Percentiles rank a stretch among this genome's conserved stretches.
Conservation (phyloP, 2,113 vertebrate species). For the Burhinus bistriatus region DNA sequence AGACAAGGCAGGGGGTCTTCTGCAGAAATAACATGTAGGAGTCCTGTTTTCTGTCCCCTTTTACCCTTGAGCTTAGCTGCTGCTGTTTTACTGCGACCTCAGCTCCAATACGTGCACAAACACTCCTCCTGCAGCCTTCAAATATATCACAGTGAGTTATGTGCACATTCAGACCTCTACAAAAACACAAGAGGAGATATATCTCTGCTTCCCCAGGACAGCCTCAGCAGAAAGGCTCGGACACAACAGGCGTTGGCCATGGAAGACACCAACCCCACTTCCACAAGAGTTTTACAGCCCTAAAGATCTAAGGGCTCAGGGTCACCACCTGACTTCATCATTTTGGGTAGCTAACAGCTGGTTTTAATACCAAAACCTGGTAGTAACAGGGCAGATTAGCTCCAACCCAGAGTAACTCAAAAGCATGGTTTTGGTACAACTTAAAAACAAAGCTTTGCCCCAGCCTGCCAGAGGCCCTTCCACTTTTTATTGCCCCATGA, state of each 20-base stretch:
- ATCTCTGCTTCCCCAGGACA: not conserved
- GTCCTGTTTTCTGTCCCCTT: not conserved
- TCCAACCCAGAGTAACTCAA: not conserved
- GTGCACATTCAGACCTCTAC: not conserved
- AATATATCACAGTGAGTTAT: not conserved
- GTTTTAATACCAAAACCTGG: not conserved
- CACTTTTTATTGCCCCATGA: not conserved
- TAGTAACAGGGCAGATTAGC: not conserved
- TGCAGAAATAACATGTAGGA: rapidly evolving
- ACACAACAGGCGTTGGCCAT: rapidly evolving
- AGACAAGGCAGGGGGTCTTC: not conserved
- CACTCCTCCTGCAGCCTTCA: not conserved
- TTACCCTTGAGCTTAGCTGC: not conserved
- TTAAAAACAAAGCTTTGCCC: not conserved
- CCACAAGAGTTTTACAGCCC: not conserved
- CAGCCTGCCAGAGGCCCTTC: not conserved
- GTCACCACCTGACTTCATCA: not conserved
- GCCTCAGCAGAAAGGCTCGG: not conserved
- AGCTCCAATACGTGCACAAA: not conserved
- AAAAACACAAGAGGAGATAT: not conserved
- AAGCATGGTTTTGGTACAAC: not conserved
- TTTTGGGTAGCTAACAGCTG: not conserved
- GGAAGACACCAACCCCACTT: not conserved
- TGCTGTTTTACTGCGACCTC: not conserved
- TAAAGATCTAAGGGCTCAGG: not conserved